A percentile compares a stretch with the other conserved stretches of the same genome.
phyloP scores from a whole-genome alignment of 2,888 invertebrate genomes.

The Prenolepis imparis region DNA sequence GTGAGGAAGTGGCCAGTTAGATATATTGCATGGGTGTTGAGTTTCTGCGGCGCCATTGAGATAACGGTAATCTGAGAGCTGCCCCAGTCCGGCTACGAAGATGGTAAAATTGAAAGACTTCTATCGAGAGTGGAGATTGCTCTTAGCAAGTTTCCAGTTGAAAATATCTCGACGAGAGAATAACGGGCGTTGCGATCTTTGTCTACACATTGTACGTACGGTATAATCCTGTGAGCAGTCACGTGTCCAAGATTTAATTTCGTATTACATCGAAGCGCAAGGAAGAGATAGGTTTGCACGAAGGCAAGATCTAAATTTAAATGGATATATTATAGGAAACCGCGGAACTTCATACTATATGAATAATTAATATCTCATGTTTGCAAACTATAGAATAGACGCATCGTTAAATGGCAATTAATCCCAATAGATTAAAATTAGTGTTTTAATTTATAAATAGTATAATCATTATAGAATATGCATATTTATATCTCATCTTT shows the following conservation, averaged over 20 bases:
- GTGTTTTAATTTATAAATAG: background rate
- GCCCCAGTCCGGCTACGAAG: slow-evolving; percentile 52
- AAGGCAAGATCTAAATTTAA: background rate
- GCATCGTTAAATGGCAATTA: background rate
- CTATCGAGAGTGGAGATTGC: slow-evolving; percentile 47
- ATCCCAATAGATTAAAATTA: background rate
- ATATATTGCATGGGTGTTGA: slow-evolving; percentile 76
- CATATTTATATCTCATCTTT: background rate
- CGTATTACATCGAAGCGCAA: background rate
- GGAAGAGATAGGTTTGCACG: background rate
- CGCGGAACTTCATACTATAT: background rate
- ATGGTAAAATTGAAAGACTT: slow-evolving; percentile 68
- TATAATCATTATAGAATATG: background rate
- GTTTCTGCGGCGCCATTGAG: slow-evolving; percentile 71
- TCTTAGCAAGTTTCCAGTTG: slow-evolving; percentile 25
- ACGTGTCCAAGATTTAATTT: slow-evolving; percentile 35
- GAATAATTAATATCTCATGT: slow-evolving; percentile 16
- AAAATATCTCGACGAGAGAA: slow-evolving; percentile 36
- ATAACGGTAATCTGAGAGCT: slow-evolving; percentile 76
- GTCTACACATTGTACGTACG: slow-evolving; percentile 1
- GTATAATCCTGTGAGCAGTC: background rate
- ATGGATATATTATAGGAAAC: background rate
- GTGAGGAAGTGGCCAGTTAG: slow-evolving; percentile 73
- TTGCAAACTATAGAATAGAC: background rate
- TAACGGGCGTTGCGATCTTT: background rate